phyloP scores from a whole-genome alignment of 2,113 vertebrate genomes.

The Gasterosteus aculeatus region DNA sequence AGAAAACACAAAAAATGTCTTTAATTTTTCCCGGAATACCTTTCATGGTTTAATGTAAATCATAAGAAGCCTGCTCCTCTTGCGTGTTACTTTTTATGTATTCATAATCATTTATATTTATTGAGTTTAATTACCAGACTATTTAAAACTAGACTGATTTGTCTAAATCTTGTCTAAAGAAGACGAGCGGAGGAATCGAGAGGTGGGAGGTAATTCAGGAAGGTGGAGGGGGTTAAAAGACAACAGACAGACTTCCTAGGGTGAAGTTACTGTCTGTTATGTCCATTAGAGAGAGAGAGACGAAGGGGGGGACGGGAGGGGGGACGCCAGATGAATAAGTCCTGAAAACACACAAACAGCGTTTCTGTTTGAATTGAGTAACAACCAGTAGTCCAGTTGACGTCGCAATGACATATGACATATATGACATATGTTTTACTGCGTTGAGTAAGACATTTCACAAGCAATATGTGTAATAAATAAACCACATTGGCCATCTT shows the following conservation, averaged over 20 bases:
- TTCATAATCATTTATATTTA: no score
- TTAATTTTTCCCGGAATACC: background rate
- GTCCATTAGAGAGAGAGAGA: conserved; percentile 49
- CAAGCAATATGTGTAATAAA: no score
- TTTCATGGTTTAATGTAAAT: background rate
- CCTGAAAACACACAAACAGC: background rate
- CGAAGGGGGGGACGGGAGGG: background rate
- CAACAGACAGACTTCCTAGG: conserved; percentile 77
- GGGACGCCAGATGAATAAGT: background rate
- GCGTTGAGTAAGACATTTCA: background rate
- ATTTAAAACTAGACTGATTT: background rate
- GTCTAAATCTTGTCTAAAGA: background rate
- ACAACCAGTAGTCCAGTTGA: background rate
- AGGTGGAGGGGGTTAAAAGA: conserved; percentile 47
- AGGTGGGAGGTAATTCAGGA: background rate
- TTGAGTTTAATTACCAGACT: background rate
- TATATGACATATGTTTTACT: no score
- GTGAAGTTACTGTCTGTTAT: conserved; percentile 66
- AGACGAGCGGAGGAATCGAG: conserved; percentile 5
- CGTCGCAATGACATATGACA: background rate
- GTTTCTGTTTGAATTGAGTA: background rate
- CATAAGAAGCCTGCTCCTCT: background rate
- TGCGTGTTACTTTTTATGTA: background rate
- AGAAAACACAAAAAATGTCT: background rate
- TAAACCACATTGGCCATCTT: background rate